Evolutionary conservation across 2,797 vertebrate species (phyloP), one percentile per base, ranked within the genome.

Genomic region (Aplochiton taeniatus): DNA sequence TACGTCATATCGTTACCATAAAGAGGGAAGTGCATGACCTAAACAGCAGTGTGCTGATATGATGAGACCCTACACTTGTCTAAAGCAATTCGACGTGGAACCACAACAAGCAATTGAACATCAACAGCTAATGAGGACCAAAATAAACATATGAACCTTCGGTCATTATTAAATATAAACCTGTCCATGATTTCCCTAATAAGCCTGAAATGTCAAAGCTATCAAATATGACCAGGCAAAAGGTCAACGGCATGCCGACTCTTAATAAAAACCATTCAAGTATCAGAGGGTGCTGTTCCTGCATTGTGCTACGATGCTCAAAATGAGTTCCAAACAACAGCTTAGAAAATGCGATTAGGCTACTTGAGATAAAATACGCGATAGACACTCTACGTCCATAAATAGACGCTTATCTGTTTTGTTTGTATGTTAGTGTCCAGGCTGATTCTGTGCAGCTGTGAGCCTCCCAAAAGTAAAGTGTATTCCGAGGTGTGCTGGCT

Each of bases 191-290:
- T 50, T 69, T 19, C 63, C 69, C 51, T 58, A 59, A 67, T 79
- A 61, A 63, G 58, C 42, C 11, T 13, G 45, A 46, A 69, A 31
- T 52, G 63, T 61, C 61, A 11, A 59, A 47, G 68, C 57, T 72
- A 59, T 58, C 31, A 6, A 31, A 6, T 31, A 31, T 31, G 31
- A 71, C 68, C 56, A 55, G 44, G 50, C 42, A 46, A 83, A 81
- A 85, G 70, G 69, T 50, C 76, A 77, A 52, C 31, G 46, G 57
- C 68, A 59, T 20, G n/a, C 58, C 69, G 54, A 49, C 58, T n/a
- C 14, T 58, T 58, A 18, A 9, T 14, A 58, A 44, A 66, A 72
- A 65, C 42, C 54, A 48, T 50, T 69, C 65, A 54, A 51, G 61
- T 66, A 69, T 74, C 47, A 72, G 71, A 81, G 69, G 5, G 52